Evolutionary conservation across 2,113 vertebrate species (phyloP), one percentile per base, ranked within the genome.

Genomic region (Chitala chitala): DNA sequence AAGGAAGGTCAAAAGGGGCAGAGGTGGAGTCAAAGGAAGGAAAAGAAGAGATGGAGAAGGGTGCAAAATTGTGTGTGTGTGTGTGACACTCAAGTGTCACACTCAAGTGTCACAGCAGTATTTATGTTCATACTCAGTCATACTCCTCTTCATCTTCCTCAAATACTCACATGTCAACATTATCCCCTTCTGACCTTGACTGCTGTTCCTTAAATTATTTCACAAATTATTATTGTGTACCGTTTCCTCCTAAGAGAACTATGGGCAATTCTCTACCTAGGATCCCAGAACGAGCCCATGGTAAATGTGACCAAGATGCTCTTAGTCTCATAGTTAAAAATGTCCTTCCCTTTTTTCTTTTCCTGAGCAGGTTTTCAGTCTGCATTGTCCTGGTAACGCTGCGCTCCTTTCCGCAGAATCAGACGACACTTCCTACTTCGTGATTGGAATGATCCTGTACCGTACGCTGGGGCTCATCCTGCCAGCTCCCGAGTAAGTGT

Each of bases 371-470:
- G 38, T 38, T 44, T 68, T 24, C 42, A 7, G 7, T 63, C 38
- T 24, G 64, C 44, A 42, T 44, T 24, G 20, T 40, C 40, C 40
- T 42, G 64, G 13, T 66, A 22, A 66, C 40, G 36, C 26, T 44
- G 10, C 75, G 76, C 80, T 69, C 17, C 20, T 38, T 53, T 82
- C 26, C 17, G 48, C 78, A 98, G 96, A 95, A 78, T 85, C 51
- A 0, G 95, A 91, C 0, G 94, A 92, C 76, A 91, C 90, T 0
- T 81, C 94, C 48, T 94, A 98, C 84, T 99, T 97, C 0, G 94
- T 99, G 81, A 96, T 98, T 1, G 97, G 97, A 80, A 93, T 96
- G 53, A 91, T 99, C 81, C 86, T 99, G 75, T 99, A 95, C 84
- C 93, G 96, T 78, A 98, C 97, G 0, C 84, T 99, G 59, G 94